Base-by-base conservation (phyloP, 2,113 vertebrate species). In the Platichthys stellatus region DNA sequence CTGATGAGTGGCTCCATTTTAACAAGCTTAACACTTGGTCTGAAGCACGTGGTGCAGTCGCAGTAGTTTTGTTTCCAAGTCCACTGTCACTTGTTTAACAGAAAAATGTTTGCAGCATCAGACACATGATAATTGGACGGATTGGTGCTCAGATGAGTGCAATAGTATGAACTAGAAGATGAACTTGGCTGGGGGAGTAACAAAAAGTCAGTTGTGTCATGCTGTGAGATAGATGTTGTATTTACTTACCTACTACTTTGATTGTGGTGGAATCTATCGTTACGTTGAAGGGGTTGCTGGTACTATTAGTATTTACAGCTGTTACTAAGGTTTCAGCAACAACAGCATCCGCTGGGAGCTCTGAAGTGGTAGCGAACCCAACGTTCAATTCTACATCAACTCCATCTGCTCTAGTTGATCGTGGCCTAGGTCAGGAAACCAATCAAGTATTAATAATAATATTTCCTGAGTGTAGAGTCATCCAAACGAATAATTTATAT, bases 201-300 rank as follows among this genome's bases (percentile, higher is more conserved):
- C 11, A 45, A 11, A 24, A 54, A 54, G 7, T 3, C 51, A 21
- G 2, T 28, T 60, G 15, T 13, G 26, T 38, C 9, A 38, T 31
- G 31, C 31, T 9, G 35, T 38, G 35, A 10, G 9, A 38, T 10
- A 38, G 9, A 38, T 38, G 35, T 38, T 38, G 9, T 38, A 38
- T 51, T 40, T 21, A 69, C 74, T 62, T 54, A 69, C 74, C 21
- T 6, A 3, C 0, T 12, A 45, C 2, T 20, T 3, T 0, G 9
- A 76, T 5, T 28, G 26, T 5, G 0, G 0, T 1, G 0, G 58
- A 0, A 28, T 8, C 11, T n/a, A 76, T n/a, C 0, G 0, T 26
- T 3, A 68, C 23, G 0, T 5, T 43, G 6, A 69, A 76, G 5
- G 31, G 1, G 31, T 6, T 31, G 6, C 0, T 23, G 10, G 7